Evolutionary conservation across 2,113 vertebrate genomes (phyloP).

Genomic region (Struthio camelus): DNA sequence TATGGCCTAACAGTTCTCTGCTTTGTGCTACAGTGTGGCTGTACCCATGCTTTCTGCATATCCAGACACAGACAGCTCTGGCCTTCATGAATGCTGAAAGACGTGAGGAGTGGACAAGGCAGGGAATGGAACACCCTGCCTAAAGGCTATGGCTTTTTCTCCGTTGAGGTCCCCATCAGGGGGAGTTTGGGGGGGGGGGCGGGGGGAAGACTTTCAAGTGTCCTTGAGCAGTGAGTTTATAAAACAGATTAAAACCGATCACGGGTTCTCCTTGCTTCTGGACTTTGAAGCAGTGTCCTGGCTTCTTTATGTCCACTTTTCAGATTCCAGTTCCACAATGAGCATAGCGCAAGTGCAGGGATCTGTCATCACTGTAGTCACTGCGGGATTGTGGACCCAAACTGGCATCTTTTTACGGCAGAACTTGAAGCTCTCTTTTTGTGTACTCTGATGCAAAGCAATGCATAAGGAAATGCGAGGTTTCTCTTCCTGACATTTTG

Average conservation of each 20-base stretch:
- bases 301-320: background rate
- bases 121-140: background rate
- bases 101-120: background rate
- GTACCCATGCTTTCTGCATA: background rate
- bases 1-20: background rate
- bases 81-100: background rate
- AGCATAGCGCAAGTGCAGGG: background rate
- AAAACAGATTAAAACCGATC: background rate
- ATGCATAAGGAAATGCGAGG: constrained; percentile 11
- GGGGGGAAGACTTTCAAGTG: background rate
- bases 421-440: background rate
- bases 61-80: background rate
- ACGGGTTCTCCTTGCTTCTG: background rate
- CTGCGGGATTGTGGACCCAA: background rate
- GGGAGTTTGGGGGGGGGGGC: too few relatives aligned
- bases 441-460: background rate
- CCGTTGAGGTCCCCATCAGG: background rate
- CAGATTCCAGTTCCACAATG: background rate
- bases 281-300: background rate
- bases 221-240: background rate
- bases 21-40: background rate
- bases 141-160: background rate
- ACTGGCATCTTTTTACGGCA: background rate
- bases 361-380: background rate
- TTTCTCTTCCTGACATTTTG: constrained; percentile 18